A percentile compares a stretch with the other conserved stretches of the same genome.
phyloP scores from a whole-genome alignment of 2,797 vertebrate species.

The Tauraco hartlaubi region DNA sequence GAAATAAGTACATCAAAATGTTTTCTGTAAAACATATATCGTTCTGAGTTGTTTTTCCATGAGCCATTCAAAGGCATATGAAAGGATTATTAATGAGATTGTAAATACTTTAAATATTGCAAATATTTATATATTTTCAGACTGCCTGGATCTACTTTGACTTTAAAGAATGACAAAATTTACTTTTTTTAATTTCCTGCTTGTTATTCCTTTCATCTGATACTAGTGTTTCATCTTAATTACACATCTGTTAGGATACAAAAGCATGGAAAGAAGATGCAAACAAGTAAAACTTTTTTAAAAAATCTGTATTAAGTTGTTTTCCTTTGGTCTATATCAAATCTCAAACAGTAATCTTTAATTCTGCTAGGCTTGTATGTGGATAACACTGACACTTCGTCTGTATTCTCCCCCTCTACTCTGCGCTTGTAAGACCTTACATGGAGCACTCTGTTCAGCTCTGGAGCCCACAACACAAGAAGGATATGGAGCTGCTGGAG shows the following conservation, averaged over 20 bases:
- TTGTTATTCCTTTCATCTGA: neutral
- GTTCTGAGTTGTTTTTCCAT: neutral
- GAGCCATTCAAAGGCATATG: neutral
- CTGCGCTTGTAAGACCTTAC: too few relatives aligned
- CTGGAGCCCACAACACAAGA: too few relatives aligned
- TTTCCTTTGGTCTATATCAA: neutral
- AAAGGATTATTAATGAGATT: neutral
- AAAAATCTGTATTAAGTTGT: neutral
- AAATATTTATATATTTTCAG: neutral
- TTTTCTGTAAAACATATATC: neutral
- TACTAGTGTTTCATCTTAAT: neutral
- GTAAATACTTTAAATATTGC: neutral
- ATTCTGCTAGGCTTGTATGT: neutral
- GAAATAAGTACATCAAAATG: neutral
- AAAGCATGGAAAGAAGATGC: neutral
- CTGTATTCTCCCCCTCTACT: neutral
- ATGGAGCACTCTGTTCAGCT: too few relatives aligned
- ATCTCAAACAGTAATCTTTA: neutral
- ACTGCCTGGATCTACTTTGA: neutral
- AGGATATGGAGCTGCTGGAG: too few relatives aligned
- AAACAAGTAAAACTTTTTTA: neutral
- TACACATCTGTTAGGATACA: neutral
- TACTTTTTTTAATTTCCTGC: neutral
- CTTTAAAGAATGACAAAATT: neutral
- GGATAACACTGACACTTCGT: neutral